phyloP scores from a whole-genome alignment of 1,140 invertebrate genomes.

The Cydia pomonella region DNA sequence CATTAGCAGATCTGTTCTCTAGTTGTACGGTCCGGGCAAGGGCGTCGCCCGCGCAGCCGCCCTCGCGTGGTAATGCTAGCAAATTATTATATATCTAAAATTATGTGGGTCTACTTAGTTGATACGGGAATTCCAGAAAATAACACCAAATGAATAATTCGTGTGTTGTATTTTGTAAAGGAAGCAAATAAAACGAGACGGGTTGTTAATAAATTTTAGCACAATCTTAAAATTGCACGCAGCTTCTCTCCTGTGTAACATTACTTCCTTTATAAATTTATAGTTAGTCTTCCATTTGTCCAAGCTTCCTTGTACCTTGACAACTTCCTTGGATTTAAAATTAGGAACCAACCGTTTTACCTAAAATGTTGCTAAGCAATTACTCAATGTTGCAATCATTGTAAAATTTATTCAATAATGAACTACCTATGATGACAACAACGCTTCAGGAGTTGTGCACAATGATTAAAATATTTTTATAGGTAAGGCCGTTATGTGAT shows the following conservation, averaged over 20 bases:
- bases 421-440: slow-evolving; percentile 28
- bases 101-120: slow-evolving; percentile 42
- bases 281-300: slow-evolving; percentile 62
- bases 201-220: slow-evolving; percentile 61
- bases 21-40: slow-evolving; percentile 54
- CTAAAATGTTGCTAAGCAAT: slow-evolving; percentile 26
- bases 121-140: slow-evolving; percentile 49
- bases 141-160: slow-evolving; percentile 69
- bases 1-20: slow-evolving; percentile 69
- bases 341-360: slow-evolving; percentile 55
- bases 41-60: not conserved
- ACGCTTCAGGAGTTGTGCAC: slow-evolving; percentile 5
- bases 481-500: slow-evolving; percentile 64
- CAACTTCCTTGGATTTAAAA: slow-evolving; percentile 62
- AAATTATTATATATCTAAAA: slow-evolving; percentile 39
- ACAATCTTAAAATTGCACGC: slow-evolving; percentile 56
- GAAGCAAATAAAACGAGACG: slow-evolving; percentile 45
- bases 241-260: slow-evolving; percentile 49
- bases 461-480: slow-evolving; percentile 27
- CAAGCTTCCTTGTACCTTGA: slow-evolving; percentile 61
- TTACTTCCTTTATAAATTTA: slow-evolving; percentile 44
- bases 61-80: slow-evolving; percentile 35
- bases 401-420: slow-evolving; percentile 1
- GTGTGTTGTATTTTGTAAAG: slow-evolving; percentile 61
- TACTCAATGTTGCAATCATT: slow-evolving; percentile 27